Base-by-base conservation (phyloP, 2,888 invertebrate genomes). In the Diachrysia chrysitis region DNA sequence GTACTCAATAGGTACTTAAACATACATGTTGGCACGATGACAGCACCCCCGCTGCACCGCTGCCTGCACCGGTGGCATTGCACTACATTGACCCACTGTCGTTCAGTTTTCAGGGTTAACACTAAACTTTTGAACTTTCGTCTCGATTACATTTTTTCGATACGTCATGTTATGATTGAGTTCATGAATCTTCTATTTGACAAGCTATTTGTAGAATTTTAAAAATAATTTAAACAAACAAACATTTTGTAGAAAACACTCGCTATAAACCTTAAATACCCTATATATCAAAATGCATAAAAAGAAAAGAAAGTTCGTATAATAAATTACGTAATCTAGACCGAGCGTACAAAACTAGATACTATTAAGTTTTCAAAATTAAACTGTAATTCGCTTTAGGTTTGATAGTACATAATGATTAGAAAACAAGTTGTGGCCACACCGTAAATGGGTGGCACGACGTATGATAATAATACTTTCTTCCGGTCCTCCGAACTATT, bases 1-100 rank as follows among this genome's bases (percentile, higher is more conserved):
- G 94, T 94, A 89, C 81, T 85, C 86, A 87, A 90, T 89, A n/a
- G n/a, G n/a, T n/a, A 85, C 86, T 82, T 81, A 71, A 83, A 60
- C 70, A 83, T 82, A 82, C 77, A 80, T 77, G 77, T 79, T 78
- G 80, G 75, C 79, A 79, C 76, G 81, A 78, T 81, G 80, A 81
- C 78, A 77, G 70, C 70, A 64, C 57, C 56, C 64, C 42, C 42
- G 6, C n/a, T 42, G 42, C 35, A 57, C 25, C 25, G 56, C n/a
- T n/a, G n/a, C n/a, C n/a, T n/a, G 51, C 66, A n/a, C 63, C n/a
- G 16, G 48, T 53, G 63, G 17, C 71, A 62, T 64, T 53, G 56
- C 63, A 73, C 63, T 73, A 59, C 73, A 62, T 48, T 74, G 73
- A 72, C 73, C 61, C 48, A 78, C 29, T 64, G 19, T 48, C 19